Percentiles rank a stretch among this genome's conserved stretches.
Evolutionary conservation across 2,113 vertebrate genomes (phyloP).

Genomic region (Falco punctatus): DNA sequence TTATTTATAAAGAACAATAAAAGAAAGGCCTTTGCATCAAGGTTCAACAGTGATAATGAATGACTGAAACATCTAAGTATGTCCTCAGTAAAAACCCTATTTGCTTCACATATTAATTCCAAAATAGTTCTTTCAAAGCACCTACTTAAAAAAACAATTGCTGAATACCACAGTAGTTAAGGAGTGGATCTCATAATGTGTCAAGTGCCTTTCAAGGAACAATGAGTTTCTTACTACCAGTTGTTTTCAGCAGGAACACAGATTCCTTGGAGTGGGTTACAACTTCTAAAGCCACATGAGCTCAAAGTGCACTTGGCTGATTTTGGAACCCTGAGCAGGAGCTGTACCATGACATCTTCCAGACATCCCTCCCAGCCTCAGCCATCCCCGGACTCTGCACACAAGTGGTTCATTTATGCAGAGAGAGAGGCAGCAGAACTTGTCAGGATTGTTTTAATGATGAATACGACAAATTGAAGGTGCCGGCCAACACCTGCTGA

Average conservation of each 20-base stretch:
- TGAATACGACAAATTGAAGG: neutral
- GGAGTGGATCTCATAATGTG: neutral
- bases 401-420: neutral
- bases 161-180: neutral
- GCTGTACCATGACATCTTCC: neutral
- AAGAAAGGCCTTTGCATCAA: neutral
- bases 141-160: neutral
- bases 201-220: neutral
- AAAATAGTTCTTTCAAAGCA: slow-evolving; percentile 3
- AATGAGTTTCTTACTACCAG: neutral
- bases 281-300: neutral
- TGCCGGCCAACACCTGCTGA: neutral
- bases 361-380: neutral
- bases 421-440: neutral
- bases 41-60: neutral
- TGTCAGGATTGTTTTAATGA: neutral
- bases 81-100: neutral
- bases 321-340: neutral
- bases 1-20: neutral
- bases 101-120: neutral
- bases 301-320: neutral
- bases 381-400: neutral
- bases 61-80: neutral
- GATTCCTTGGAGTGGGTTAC: neutral
- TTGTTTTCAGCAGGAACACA: neutral